Evolutionary conservation across 2,113 vertebrate species (phyloP).

Genomic region (Epinephelus lanceolatus): DNA sequence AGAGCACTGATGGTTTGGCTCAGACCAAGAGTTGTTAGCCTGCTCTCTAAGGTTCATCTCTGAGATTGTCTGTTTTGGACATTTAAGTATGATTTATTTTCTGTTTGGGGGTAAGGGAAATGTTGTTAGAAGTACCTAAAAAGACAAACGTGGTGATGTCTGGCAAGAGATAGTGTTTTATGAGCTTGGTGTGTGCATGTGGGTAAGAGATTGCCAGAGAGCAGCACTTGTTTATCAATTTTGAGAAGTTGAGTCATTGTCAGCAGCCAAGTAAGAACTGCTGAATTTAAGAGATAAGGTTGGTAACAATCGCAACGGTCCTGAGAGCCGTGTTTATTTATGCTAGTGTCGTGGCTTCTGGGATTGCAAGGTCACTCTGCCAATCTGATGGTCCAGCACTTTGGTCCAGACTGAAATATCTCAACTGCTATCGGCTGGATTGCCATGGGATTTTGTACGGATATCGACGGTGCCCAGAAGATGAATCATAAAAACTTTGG

Average conservation of each 20-base stretch:
- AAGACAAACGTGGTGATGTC: slow-evolving; percentile 11
- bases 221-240: slow-evolving; percentile 28
- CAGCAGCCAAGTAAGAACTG: slow-evolving; percentile 21
- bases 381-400: neutral
- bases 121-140: slow-evolving; percentile 4
- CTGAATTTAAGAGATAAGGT: slow-evolving; percentile 38
- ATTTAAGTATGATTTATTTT: neutral
- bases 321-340: neutral
- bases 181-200: neutral
- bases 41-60: slow-evolving; percentile 9
- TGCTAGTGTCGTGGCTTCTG: neutral
- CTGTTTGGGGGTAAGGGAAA: neutral
- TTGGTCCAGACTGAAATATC: neutral
- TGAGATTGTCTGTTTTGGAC: slow-evolving; percentile 22
- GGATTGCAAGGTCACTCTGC: slow-evolving; percentile 4
- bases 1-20: slow-evolving; percentile 36
- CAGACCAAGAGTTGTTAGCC: slow-evolving; percentile 20
- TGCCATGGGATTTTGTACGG: neutral
- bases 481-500: neutral
- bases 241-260: slow-evolving; percentile 37
- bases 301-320: neutral
- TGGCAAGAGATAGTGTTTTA: slow-evolving; percentile 3
- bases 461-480: neutral
- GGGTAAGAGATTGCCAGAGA: slow-evolving; percentile 1
- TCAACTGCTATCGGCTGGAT: neutral